Evolutionary conservation across 2,797 vertebrate genomes (phyloP).

Genomic region (Chelonia mydas): DNA sequence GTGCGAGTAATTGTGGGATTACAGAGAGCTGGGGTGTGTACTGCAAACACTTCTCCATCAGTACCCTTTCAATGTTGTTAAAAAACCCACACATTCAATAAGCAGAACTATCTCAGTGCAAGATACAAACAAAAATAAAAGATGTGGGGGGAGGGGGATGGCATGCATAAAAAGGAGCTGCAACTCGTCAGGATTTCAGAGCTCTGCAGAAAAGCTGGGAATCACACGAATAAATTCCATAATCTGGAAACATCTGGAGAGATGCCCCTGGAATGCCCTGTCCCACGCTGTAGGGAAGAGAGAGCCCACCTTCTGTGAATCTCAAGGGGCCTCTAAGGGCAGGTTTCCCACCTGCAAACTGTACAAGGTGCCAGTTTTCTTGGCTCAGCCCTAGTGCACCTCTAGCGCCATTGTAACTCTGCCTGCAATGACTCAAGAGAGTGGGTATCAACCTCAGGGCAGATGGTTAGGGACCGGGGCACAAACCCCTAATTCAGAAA

Average conservation of each 20-base stretch:
- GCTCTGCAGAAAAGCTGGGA: not conserved
- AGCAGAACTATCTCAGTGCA: not conserved
- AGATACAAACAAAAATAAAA: not conserved
- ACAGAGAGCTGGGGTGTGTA: not conserved
- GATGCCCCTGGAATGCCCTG: not conserved
- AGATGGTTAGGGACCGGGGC: no score
- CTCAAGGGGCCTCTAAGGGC: not conserved
- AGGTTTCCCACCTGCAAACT: not conserved
- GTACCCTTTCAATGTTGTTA: not conserved
- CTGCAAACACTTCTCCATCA: not conserved
- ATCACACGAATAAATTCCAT: not conserved
- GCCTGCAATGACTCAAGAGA: no score
- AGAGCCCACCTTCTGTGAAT: not conserved
- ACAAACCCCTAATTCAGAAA: no score
- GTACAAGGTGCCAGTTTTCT: not conserved
- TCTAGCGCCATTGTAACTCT: not conserved
- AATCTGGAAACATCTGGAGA: not conserved
- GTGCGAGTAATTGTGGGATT: not conserved
- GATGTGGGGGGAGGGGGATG: no score
- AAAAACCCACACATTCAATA: not conserved
- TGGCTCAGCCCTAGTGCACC: not conserved
- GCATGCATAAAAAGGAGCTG: not conserved
- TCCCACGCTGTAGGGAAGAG: not conserved
- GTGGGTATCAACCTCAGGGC: no score
- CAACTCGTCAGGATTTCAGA: not conserved